A percentile compares a stretch with the other conserved stretches of the same genome.
phyloP scores from a whole-genome alignment of 2,888 invertebrate species.

The Philonicus albiceps region DNA sequence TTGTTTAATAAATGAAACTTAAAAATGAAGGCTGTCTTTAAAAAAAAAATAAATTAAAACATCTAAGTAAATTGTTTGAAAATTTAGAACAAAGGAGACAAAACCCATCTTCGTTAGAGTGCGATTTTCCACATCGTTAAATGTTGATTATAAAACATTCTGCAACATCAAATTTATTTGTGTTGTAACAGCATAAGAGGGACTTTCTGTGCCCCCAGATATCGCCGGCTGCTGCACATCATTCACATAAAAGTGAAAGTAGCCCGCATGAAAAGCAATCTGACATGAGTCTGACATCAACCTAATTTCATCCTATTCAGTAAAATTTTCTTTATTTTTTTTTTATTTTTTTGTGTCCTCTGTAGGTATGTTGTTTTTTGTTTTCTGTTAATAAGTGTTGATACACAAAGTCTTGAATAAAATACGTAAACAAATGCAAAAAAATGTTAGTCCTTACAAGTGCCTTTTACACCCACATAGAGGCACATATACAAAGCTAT shows the following conservation, averaged over 20 bases:
- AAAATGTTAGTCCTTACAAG: slow-evolving; percentile 1
- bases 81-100: neutral
- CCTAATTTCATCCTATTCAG: slow-evolving; percentile 20
- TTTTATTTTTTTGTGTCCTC: neutral
- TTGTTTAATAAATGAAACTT: neutral
- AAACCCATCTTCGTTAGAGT: neutral
- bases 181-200: neutral
- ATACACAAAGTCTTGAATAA: slow-evolving; percentile 23
- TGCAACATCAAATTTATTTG: neutral
- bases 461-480: neutral
- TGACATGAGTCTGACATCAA: slow-evolving; percentile 21
- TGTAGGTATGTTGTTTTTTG: neutral
- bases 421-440: slow-evolving; percentile 14
- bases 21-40: neutral
- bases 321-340: no score
- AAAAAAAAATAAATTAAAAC: neutral
- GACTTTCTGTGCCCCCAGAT: neutral
- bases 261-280: slow-evolving; percentile 9
- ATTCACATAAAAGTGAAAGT: slow-evolving; percentile 26
- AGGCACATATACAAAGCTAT: neutral
- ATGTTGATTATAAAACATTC: neutral
- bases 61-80: neutral
- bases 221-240: neutral
- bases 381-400: slow-evolving; percentile 30
- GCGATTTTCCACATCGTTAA: neutral